Evolutionary conservation across 2,113 vertebrate genomes (phyloP).

Genomic region (Nestor notabilis): DNA sequence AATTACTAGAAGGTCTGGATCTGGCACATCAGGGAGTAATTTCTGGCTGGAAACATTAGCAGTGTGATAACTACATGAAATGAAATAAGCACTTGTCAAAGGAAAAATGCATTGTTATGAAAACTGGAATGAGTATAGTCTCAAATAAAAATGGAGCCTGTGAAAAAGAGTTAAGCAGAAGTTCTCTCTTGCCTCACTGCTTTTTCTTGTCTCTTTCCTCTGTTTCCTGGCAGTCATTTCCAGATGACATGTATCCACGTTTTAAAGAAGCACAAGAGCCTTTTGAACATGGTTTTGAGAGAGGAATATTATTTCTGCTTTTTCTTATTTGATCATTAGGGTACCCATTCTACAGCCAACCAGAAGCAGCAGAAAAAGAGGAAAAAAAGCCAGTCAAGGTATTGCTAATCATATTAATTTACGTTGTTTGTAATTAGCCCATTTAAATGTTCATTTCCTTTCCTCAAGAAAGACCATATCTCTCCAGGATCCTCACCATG

Average conservation of each 20-base stretch:
- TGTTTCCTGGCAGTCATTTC: background rate
- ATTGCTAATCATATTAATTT: background rate
- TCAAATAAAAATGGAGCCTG: background rate
- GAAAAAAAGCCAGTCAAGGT: background rate
- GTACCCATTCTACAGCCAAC: background rate
- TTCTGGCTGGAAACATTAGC: conserved; percentile 31
- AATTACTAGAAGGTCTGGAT: conserved; percentile 53
- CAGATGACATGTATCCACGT: background rate
- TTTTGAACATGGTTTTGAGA: accelerated
- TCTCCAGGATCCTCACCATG: background rate
- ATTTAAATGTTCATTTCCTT: background rate
- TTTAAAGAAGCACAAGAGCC: background rate
- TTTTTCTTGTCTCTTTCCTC: background rate
- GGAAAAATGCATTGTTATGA: conserved; percentile 11
- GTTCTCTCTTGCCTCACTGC: background rate
- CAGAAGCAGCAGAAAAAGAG: background rate
- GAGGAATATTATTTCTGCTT: background rate
- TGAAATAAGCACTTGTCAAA: conserved; percentile 48
- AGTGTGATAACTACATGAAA: conserved; percentile 18
- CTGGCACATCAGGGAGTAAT: background rate
- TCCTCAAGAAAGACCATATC: background rate
- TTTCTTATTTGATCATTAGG: background rate
- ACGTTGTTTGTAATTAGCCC: background rate
- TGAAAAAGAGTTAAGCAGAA: background rate
- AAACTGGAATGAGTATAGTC: background rate